A percentile compares a stretch with the other conserved stretches of the same genome.
These are phyloP conservation scores for Apamea crenata DNA, from an alignment of 2,888 invertebrate species.

Conservation along the genomic window DNA sequence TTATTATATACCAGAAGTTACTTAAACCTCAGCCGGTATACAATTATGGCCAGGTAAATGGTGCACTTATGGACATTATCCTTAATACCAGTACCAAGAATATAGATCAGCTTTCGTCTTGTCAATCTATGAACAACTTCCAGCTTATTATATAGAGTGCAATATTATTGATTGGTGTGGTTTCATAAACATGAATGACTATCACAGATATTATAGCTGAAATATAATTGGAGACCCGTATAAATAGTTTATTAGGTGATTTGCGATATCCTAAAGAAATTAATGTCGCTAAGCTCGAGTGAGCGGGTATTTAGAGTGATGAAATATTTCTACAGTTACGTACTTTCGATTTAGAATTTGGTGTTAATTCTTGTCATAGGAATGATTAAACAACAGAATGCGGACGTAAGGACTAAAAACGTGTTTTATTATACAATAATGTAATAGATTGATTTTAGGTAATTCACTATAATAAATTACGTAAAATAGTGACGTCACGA, in stretches of 20 bases:
- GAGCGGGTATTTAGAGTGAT: background rate
- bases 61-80: slow-evolving; percentile 38
- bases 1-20: slow-evolving; percentile 26
- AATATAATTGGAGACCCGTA: slow-evolving; percentile 3
- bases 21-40: slow-evolving; percentile 29
- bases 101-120: slow-evolving; percentile 50
- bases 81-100: slow-evolving; percentile 13
- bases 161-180: slow-evolving; percentile 31
- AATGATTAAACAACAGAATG: background rate
- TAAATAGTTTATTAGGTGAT: background rate
- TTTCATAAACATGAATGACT: slow-evolving; percentile 27
- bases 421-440: no score
- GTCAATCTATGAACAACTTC: slow-evolving; percentile 12
- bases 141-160: slow-evolving; percentile 24
- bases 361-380: background rate
- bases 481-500: background rate
- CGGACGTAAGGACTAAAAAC: background rate
- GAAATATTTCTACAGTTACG: background rate
- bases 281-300: background rate
- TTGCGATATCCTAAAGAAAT: background rate
- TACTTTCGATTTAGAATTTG: background rate
- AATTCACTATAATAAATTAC: background rate
- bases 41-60: slow-evolving; percentile 40
- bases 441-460: no score
- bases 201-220: slow-evolving; percentile 4